Base-by-base conservation (phyloP, 2,888 invertebrate species). In the Epirrita christyi region DNA sequence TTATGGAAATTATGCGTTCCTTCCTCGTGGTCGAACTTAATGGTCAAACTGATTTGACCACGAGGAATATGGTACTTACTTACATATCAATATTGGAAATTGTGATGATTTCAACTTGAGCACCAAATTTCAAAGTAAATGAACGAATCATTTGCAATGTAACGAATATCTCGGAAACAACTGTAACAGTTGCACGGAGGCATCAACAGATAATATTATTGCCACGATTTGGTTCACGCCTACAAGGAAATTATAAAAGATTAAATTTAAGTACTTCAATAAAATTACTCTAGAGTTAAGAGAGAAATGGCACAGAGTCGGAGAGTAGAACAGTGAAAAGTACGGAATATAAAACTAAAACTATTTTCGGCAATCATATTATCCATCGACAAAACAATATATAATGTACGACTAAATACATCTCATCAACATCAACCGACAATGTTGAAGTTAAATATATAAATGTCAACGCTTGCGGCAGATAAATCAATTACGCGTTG, bases 291-390 rank as follows among this genome's bases (percentile, higher is more conserved):
- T 55, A 59, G 51, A 44, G 43, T 55, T 47, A 55, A 51, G 46
- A 43, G 42, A 47, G 59, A 50, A 54, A 59, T 59, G 59, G 59
- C 59, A 59, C 59, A 55, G 59, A 59, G 38, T 55, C 51, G 59
- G 68, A 74, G 72, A 70, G 68, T 65, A 67, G 50, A 66, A 67
- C 55, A 59, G 60, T 60, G 61, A 59, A 69, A 50, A 59, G 57
- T 55, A 59, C 54, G 57, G 56, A 38, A 13, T 52, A 52, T 32
- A 55, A 32, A 10, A 49, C 47, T 52, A 49, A 55, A 51, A 2
- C 59, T 59, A 55, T 37, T 36, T 43, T 47, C 10, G 47, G 52
- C 44, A 55, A 55, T 53, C 45, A 55, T 59, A 61, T 57, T 57
- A 63, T 60, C 59, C 45, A 63, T 64, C 52, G 70, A 68, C 15